phyloP scores from a whole-genome alignment of 2,888 invertebrate species.

The Empis livida region DNA sequence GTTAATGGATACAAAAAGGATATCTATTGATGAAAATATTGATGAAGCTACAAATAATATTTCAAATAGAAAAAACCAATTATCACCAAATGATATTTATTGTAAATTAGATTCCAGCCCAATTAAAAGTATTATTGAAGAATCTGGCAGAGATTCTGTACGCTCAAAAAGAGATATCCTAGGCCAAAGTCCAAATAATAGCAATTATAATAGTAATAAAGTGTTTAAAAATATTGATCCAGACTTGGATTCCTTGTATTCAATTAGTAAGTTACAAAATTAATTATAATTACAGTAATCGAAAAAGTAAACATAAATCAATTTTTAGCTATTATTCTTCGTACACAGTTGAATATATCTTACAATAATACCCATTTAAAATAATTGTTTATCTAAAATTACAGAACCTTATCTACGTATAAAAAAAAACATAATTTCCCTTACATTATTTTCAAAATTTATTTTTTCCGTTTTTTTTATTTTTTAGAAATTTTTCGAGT shows the following conservation, averaged over 20 bases:
- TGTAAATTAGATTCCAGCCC: slow-evolving; percentile 19
- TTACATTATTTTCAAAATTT: no score
- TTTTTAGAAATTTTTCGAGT: no score
- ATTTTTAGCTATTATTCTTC: slow-evolving; percentile 29
- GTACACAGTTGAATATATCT: no score
- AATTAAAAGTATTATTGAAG: slow-evolving; percentile 19
- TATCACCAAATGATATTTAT: slow-evolving; percentile 13
- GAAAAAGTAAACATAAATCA: neutral
- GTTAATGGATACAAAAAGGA: slow-evolving; percentile 32
- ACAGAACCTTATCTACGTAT: no score
- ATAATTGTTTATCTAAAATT: no score
- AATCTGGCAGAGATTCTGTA: slow-evolving; percentile 17
- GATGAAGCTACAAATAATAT: slow-evolving; percentile 8
- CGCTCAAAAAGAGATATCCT: slow-evolving; percentile 20
- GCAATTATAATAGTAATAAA: slow-evolving; percentile 25
- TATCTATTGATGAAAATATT: slow-evolving; percentile 27
- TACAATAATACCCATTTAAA: no score
- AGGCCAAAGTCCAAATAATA: slow-evolving; percentile 30
- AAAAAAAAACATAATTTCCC: no score
- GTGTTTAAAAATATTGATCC: slow-evolving; percentile 37
- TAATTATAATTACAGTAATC: neutral
- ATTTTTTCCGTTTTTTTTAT: no score
- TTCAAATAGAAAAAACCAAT: slow-evolving; percentile 11
- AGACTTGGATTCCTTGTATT: slow-evolving; percentile 63
- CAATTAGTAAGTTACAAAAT: slow-evolving; percentile 42